Evolutionary conservation across 35 echinoderm and acorn worm species (phyloP), one percentile per base, ranked within the genome.

Genomic region (Hemicentrotus pulcherrimus): DNA sequence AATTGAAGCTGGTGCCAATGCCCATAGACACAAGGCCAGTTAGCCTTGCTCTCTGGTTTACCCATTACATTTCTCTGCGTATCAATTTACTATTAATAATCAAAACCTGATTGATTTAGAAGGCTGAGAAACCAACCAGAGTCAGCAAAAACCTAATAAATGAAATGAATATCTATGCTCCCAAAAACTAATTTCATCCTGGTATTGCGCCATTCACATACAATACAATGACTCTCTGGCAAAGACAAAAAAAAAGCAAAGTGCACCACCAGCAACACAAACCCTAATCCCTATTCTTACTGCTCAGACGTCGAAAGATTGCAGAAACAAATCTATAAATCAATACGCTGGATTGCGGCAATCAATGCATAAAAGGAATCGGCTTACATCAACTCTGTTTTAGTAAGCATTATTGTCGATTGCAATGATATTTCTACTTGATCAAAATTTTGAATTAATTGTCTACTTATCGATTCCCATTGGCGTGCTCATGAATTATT

Each of bases 81-180:
- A 78, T 78, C 65, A 78, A 78, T 78, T 78, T 78, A 78, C 65
- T n/a, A 78, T 78, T 78, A 78, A 78, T 78, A 78, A 78, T 78
- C 65, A 78, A 78, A 78, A 28, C 65, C 65, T 78, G 65, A 78
- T 78, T 78, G 65, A 78, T 78, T 78, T 28, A 78, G 65, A 78
- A 78, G 65, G 24, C 65, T n/a, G 65, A n/a, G 22, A 78, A 78
- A 78, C 19, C 6, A 78, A 78, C 6, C 6, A 78, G 11, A 59
- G 52, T 59, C 52, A 59, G 52, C 52, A 16, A 59, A 78, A 78
- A 78, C 24, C 65, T 78, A 78, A 78, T 78, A 78, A 78, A 78
- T 78, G 65, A 78, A 78, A 78, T n/a, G 22, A 78, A 78, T 78
- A 78, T 78, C 65, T 78, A 78, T 55, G 50, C 50, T 55, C 9